Evolutionary conservation across 1,140 invertebrate species (phyloP).

Genomic region (Lasioglossum albipes): DNA sequence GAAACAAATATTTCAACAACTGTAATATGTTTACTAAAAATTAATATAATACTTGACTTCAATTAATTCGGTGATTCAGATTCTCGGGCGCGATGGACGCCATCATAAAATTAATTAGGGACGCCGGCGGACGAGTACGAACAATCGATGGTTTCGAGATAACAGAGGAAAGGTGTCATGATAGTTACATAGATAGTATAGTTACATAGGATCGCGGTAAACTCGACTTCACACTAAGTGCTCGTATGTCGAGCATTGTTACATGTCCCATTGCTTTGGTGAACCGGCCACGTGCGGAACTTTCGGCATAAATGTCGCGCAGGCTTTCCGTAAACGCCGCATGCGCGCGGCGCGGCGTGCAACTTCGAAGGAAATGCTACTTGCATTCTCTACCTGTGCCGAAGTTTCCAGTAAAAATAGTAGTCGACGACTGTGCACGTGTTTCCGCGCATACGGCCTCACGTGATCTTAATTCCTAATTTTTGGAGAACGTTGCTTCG

Average conservation of each 20-base stretch:
- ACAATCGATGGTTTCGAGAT: neutral
- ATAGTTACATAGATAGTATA: neutral
- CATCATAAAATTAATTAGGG: neutral
- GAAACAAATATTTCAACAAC: too few relatives aligned
- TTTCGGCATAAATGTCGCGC: constrained; percentile 41
- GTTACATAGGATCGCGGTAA: constrained; percentile 16
- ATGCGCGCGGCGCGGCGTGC: neutral
- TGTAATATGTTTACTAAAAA: too few relatives aligned
- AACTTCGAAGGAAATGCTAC: constrained; percentile 30
- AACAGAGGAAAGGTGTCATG: neutral
- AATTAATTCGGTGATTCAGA: too few relatives aligned
- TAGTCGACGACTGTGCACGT: neutral
- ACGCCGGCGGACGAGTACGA: too few relatives aligned
- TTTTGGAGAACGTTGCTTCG: neutral
- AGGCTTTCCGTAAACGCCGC: constrained; percentile 43
- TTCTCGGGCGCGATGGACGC: too few relatives aligned
- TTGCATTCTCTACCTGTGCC: constrained; percentile 20
- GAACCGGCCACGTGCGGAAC: constrained; percentile 22
- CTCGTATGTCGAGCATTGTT: constrained; percentile 3
- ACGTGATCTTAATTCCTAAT: neutral
- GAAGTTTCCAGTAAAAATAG: constrained; percentile 26
- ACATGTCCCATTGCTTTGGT: neutral
- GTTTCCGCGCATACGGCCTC: neutral
- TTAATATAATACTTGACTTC: too few relatives aligned
- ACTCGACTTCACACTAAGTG: neutral